These are phyloP conservation scores for Coracias cyanogaster DNA, from an alignment of 2,797 vertebrate species.

Conservation along the genomic window DNA sequence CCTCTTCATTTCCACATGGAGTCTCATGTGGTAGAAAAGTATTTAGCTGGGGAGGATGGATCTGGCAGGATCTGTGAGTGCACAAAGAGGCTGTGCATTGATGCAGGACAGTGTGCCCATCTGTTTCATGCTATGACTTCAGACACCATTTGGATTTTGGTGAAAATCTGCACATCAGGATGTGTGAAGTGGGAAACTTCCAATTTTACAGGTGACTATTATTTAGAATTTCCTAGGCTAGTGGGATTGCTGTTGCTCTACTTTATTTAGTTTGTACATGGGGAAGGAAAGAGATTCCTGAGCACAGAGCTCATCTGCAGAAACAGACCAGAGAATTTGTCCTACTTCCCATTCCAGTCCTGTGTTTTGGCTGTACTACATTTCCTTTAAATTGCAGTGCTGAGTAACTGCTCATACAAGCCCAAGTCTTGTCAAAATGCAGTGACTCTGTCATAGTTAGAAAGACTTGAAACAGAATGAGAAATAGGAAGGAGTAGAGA, in stretches of 20 bases:
- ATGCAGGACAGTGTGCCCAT: background rate
- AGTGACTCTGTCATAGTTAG: background rate
- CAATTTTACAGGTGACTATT: background rate
- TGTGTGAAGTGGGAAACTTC: background rate
- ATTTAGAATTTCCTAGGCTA: background rate
- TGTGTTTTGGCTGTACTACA: background rate
- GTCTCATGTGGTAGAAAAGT: background rate
- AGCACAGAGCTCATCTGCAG: background rate
- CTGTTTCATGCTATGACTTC: background rate
- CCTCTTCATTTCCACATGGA: background rate
- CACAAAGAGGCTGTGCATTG: background rate
- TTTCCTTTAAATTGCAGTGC: background rate
- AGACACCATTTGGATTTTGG: background rate
- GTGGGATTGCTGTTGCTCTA: background rate
- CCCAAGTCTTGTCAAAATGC: background rate
- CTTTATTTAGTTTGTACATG: fast-evolving
- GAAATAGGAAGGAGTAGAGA: background rate
- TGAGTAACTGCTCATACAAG: background rate
- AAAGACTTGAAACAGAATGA: background rate
- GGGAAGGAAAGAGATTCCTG: background rate
- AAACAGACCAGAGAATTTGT: background rate
- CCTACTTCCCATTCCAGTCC: background rate
- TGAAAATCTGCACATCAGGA: background rate
- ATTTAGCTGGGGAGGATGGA: background rate
- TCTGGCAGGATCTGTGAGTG: background rate